Base-by-base conservation (phyloP, 2,113 vertebrate species). In the Colinus virginianus region DNA sequence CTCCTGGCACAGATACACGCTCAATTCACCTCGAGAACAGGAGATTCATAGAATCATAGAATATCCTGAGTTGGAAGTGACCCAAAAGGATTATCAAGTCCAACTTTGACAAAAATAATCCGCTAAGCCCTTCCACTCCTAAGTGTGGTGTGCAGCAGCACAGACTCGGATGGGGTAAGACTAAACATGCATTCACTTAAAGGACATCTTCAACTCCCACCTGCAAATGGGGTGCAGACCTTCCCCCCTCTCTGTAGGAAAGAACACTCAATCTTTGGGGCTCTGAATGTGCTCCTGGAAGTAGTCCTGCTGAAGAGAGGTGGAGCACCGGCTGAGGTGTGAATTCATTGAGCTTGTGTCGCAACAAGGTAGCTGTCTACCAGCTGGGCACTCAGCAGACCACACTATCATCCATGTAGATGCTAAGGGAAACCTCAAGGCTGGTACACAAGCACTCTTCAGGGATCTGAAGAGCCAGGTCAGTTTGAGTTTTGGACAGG, bases 181-280 rank as follows among this genome's bases (percentile, higher is more conserved):
- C 26, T 53, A 53, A 53, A 28, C 51, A 26, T 53, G 51, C 51
- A 30, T 53, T 26, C 51, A 28, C 26, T 53, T 53, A 30, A 28
- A 53, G 51, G 51, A 53, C 26, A 53, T 53, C 51, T 53, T 53
- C 51, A 53, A 30, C 51, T 53, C 51, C 51, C 26, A 28, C 26
- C 51, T 53, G 25, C 13, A 53, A 28, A 14, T 14, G 26, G 16
- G 51, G 12, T 30, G 5, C 0, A 1, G 67, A 56, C 6, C 17
- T 21, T 20, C 32, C 17, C 25, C 34, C 1, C 0, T 20, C 23
- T 75, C 63, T 0, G 0, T 0, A 32, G n/a, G 34, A 63, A 80
- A 45, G 43, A 40, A 38, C 0, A 7, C 0, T 5, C 14, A 20
- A 51, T 9, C 32, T 49, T 30, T 5, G 0, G 0, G 0, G 5